Percentiles rank a stretch among this genome's conserved stretches.
Conservation (phyloP, 2,888 invertebrate genomes). For the Yponomeuta sedellus region DNA sequence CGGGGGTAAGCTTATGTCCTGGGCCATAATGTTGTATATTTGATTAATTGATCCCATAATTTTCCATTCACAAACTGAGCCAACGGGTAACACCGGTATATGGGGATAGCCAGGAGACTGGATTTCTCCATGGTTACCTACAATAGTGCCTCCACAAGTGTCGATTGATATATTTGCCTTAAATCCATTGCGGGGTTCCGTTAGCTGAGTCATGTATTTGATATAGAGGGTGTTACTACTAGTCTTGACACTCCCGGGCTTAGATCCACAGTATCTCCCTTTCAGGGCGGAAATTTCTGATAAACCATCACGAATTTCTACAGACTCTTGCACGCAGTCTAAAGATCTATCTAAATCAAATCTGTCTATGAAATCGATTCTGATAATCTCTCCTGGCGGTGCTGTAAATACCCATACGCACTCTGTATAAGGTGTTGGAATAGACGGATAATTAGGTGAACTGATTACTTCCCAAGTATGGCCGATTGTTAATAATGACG, state of each 20-base stretch:
- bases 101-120: constrained; percentile 82
- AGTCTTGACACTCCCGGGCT: constrained; percentile 78
- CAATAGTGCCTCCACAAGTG: constrained; percentile 78
- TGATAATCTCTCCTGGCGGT: constrained; percentile 83
- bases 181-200: constrained; percentile 86
- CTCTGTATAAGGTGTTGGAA: constrained; percentile 86
- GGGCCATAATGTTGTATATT: constrained; percentile 39
- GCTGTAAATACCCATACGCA: constrained; percentile 88
- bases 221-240: constrained; percentile 82
- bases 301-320: constrained; percentile 91
- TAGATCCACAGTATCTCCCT: constrained; percentile 79
- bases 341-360: constrained; percentile 78
- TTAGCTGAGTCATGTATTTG: constrained; percentile 81
- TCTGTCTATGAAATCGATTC: constrained; percentile 84
- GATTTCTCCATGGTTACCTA: constrained; percentile 76
- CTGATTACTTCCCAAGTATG: constrained; percentile 74
- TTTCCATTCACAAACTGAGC: constrained; percentile 83
- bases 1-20: constrained; percentile 43
- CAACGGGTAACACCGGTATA: constrained; percentile 62
- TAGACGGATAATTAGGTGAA: constrained; percentile 89
- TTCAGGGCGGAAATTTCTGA: constrained; percentile 80
- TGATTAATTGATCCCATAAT: constrained; percentile 64
- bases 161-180: constrained; percentile 81
- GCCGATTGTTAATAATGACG: constrained; percentile 69
- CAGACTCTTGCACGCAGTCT: constrained; percentile 73